Evolutionary conservation across 2,888 invertebrate genomes (phyloP), one percentile per base, ranked within the genome.

Genomic region (Steinernema scapterisci): DNA sequence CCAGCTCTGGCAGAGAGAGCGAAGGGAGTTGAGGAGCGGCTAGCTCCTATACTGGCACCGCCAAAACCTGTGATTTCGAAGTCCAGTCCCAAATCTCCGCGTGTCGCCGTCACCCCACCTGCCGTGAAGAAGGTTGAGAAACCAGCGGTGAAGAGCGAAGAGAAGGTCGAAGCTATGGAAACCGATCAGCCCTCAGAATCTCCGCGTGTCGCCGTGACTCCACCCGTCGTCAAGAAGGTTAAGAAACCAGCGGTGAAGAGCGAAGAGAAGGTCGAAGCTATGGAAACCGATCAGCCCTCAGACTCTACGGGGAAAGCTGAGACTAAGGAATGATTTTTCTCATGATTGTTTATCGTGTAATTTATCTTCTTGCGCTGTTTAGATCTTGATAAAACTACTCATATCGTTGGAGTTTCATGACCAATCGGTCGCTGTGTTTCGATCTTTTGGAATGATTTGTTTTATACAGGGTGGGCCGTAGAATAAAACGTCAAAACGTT

Each of bases 211-310:
- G n/a, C n/a, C n/a, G n/a, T n/a, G n/a, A n/a, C n/a, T n/a, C n/a
- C n/a, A n/a, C n/a, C n/a, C n/a, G n/a, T n/a, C n/a, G n/a, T n/a
- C n/a, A n/a, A n/a, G 19, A 5, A 16, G 13, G 48, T 16, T 16
- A 16, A 48, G 19, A 48, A 48, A 16, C 48, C 48, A 5, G 19
- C 27, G 16, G 31, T 11, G 31, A 63, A 63, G 25, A 9, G 21
- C 27, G 63, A 63, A 16, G 63, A 63, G 7, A 9, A 63, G 25
- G 63, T 16, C 16, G 63, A 63, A 31, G 63, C 27, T 1, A 63
- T 63, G 63, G 63, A 63, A 16, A 63, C 63, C 31, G 63, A 63
- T n/a, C 54, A 54, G 54, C 5, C 25, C 5, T 3, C 54, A 25
- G 52, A 21, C 1, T 21, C 19, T 52, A 52, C 52, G 52, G 52